Evolutionary conservation across 2,888 invertebrate species (phyloP).

Genomic region (Rhagonycha fulva): DNA sequence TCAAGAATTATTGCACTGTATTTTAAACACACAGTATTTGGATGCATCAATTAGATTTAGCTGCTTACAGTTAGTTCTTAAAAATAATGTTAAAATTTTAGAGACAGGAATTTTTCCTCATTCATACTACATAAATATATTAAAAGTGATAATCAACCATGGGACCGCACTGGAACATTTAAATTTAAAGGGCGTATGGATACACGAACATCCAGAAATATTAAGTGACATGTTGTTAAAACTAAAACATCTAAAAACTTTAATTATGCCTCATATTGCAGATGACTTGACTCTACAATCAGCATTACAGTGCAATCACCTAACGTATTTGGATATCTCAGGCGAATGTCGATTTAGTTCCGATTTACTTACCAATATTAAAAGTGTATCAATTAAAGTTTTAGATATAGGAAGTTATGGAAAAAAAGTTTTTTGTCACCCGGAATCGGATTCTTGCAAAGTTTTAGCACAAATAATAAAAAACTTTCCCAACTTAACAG

Average conservation of each 20-base stretch:
- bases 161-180: conserved; percentile 66
- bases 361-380: conserved; percentile 64
- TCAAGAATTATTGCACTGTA: conserved; percentile 68
- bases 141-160: conserved; percentile 67
- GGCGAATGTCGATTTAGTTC: conserved; percentile 73
- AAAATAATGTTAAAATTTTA: conserved; percentile 67
- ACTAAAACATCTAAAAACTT: conserved; percentile 62
- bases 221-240: conserved; percentile 65
- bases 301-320: conserved; percentile 60
- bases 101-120: conserved; percentile 73
- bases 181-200: conserved; percentile 75
- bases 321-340: conserved; percentile 68
- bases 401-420: conserved; percentile 73
- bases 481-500: conserved; percentile 66
- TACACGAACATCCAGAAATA: conserved; percentile 67
- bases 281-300: conserved; percentile 69
- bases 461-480: conserved; percentile 67
- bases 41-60: conserved; percentile 70
- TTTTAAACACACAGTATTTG: conserved; percentile 67
- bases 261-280: conserved; percentile 72
- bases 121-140: conserved; percentile 71
- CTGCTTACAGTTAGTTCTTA: conserved; percentile 67
- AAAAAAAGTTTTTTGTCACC: conserved; percentile 68
- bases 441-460: conserved; percentile 47
- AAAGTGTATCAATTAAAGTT: conserved; percentile 62